These are phyloP conservation scores for Tethea ocularis DNA, from an alignment of 2,888 invertebrate genomes.

Conservation along the genomic window DNA sequence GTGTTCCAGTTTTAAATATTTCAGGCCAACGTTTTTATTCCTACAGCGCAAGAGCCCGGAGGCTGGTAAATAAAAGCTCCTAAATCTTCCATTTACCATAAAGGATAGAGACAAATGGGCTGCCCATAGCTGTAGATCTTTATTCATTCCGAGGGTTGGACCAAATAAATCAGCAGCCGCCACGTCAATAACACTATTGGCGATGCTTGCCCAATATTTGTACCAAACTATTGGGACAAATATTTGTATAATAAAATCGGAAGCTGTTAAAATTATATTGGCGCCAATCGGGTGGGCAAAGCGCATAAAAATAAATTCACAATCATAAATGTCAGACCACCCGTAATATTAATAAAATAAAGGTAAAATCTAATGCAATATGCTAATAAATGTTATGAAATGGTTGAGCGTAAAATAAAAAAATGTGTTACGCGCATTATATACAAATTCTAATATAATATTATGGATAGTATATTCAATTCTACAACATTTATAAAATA, in stretches of 20 bases:
- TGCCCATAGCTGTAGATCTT: slow-evolving; percentile 57
- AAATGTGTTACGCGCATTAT: background rate
- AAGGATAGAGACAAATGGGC: slow-evolving; percentile 77
- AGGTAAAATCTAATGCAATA: slow-evolving; percentile 13
- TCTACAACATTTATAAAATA: background rate
- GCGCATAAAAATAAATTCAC: slow-evolving; percentile 14
- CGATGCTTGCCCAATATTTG: slow-evolving; percentile 21
- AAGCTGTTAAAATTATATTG: slow-evolving; percentile 11
- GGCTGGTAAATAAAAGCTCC: slow-evolving; percentile 52
- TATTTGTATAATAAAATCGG: slow-evolving; percentile 9
- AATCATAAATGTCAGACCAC: slow-evolving; percentile 25
- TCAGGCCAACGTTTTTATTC: slow-evolving; percentile 5
- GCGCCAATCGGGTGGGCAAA: background rate
- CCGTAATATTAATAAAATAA: slow-evolving; percentile 19
- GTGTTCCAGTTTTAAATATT: background rate
- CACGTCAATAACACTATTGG: slow-evolving; percentile 54
- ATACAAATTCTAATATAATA: background rate
- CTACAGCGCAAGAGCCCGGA: slow-evolving; percentile 18
- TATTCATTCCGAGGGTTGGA: slow-evolving; percentile 71
- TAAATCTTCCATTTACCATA: slow-evolving; percentile 76
- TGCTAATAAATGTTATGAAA: slow-evolving; percentile 5
- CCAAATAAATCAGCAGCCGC: slow-evolving; percentile 56
- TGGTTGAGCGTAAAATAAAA: background rate
- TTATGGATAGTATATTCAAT: background rate
- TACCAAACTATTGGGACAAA: slow-evolving; percentile 13